Conservation (phyloP, 2,797 vertebrate species). For the Petrocephalus sullivani region DNA sequence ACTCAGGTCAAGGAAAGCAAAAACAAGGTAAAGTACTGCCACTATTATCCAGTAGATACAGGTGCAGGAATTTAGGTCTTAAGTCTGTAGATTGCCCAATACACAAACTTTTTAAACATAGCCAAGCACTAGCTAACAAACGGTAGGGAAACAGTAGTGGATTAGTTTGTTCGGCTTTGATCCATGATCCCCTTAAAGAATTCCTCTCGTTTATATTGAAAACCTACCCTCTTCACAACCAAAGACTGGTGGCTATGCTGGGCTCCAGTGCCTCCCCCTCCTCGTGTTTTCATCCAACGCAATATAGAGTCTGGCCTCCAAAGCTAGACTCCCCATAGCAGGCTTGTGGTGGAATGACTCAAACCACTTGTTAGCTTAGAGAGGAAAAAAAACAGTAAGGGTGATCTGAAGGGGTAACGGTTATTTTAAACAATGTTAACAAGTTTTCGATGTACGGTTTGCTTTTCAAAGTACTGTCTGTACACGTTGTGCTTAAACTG, state of each 20-base stretch:
- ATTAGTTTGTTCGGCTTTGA: neutral
- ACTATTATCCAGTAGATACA: constrained; percentile 58
- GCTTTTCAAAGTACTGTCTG: neutral
- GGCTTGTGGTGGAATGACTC: neutral
- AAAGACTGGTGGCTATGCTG: neutral
- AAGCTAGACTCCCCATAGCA: neutral
- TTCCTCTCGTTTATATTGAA: neutral
- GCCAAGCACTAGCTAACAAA: constrained; percentile 5
- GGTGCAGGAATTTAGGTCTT: constrained; percentile 31
- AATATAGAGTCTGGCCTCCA: neutral
- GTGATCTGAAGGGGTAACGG: neutral
- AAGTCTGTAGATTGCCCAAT: constrained; percentile 17
- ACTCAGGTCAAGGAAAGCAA: constrained; percentile 62
- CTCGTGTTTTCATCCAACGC: neutral
- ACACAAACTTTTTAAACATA: neutral
- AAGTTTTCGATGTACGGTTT: neutral
- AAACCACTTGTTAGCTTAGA: neutral
- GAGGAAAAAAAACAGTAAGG: neutral
- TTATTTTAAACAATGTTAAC: neutral
- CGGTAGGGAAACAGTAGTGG: neutral
- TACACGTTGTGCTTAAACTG: constrained; percentile 34
- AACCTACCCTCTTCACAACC: neutral
- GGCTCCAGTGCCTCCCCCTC: neutral
- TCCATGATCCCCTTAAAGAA: neutral
- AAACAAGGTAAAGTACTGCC: constrained; percentile 40